A percentile compares a stretch with the other conserved stretches of the same genome.
Evolutionary conservation across 2,113 vertebrate genomes (phyloP).

Genomic region (Saccopteryx bilineata): DNA sequence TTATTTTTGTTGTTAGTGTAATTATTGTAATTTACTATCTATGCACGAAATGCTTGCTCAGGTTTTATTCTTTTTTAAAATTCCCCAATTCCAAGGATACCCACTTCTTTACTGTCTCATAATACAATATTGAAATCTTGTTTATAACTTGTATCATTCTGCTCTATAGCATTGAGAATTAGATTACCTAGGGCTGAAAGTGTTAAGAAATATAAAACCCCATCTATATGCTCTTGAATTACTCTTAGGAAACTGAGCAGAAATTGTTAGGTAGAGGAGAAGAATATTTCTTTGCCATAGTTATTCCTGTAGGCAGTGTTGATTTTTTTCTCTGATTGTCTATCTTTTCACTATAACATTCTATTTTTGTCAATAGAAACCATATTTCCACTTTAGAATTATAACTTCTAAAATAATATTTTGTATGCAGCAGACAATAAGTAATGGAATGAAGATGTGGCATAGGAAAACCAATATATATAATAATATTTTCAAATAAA

Average conservation of each 20-base stretch:
- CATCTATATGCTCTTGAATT: neutral
- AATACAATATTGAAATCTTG: neutral
- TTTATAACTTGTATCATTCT: neutral
- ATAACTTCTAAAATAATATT: neutral
- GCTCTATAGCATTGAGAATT: neutral
- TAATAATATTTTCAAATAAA: neutral
- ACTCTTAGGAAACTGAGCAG: neutral
- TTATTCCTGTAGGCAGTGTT: neutral
- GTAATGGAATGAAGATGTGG: neutral
- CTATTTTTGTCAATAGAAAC: neutral
- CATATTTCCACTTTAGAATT: neutral
- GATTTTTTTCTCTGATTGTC: neutral
- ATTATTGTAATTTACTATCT: neutral
- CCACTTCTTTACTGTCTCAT: neutral
- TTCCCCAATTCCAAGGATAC: neutral
- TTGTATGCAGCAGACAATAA: neutral
- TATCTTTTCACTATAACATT: slow-evolving; percentile 39
- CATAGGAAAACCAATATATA: neutral
- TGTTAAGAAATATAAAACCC: neutral
- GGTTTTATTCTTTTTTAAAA: slow-evolving; percentile 21
- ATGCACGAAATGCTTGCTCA: neutral
- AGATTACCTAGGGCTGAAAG: neutral
- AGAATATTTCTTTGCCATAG: neutral
- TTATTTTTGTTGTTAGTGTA: neutral
- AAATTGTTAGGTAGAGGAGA: neutral